Evolutionary conservation across 2,888 invertebrate species (phyloP).

Genomic region (Pammene fasciana): DNA sequence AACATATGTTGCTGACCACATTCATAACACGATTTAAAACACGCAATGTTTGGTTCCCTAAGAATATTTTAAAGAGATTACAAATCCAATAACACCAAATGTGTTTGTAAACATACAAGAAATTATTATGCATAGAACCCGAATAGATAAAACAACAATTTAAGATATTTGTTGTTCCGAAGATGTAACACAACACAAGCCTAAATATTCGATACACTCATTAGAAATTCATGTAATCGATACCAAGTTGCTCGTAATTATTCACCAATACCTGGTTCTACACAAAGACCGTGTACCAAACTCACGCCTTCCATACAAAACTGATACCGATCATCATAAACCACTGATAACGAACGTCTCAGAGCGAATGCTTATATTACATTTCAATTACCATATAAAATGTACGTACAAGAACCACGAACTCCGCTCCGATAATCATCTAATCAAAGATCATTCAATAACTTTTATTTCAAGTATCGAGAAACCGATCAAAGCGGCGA

Average conservation of each 20-base stretch:
- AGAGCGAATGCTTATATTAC: conserved; percentile 76
- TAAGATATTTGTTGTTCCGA: conserved; percentile 24
- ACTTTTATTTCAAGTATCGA: conserved; percentile 70
- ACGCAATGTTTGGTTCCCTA: conserved; percentile 1
- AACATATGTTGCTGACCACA: conserved; percentile 29
- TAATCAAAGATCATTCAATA: conserved; percentile 81
- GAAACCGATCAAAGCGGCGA: conserved; percentile 54
- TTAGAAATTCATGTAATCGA: conserved; percentile 71
- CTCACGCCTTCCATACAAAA: conserved; percentile 51
- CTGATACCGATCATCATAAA: conserved; percentile 62
- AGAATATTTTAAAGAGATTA: not conserved
- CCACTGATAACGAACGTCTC: conserved; percentile 70
- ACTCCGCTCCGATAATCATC: conserved; percentile 80
- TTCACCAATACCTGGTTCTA: conserved; percentile 57
- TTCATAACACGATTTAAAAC: conserved; percentile 13
- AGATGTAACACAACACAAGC: conserved; percentile 43
- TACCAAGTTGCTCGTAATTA: conserved; percentile 68
- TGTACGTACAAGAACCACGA: conserved; percentile 70
- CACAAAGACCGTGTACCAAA: conserved; percentile 54
- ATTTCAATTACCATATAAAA: conserved; percentile 83
- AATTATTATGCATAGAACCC: conserved; percentile 1
- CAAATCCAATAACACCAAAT: not conserved
- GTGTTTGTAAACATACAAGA: conserved; percentile 17
- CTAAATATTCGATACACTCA: conserved; percentile 60
- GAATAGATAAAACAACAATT: conserved; percentile 24